A percentile compares a stretch with the other conserved stretches of the same genome.
Conservation (phyloP, 23 tunicate species). For the Halocynthia aurantium region DNA sequence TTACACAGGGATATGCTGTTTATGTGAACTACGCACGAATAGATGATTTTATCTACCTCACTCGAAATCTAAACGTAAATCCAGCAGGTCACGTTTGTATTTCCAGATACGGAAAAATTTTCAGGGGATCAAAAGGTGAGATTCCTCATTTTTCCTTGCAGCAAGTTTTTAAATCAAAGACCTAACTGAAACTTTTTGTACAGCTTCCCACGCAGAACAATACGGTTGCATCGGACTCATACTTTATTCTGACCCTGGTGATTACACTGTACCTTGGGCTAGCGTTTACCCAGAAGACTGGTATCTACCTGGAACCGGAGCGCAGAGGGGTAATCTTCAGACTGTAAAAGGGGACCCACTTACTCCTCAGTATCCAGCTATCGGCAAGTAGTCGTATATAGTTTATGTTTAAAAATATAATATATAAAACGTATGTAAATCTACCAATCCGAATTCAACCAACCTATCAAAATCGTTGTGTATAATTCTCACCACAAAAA, state of each 20-base stretch:
- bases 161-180: neutral
- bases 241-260: constrained; percentile 31
- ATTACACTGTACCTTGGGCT: constrained; percentile 37
- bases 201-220: constrained; percentile 26
- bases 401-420: neutral
- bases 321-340: constrained; percentile 27
- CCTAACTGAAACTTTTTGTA: neutral
- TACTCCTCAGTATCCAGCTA: constrained; percentile 39
- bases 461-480: too few species aligned
- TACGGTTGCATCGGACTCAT: constrained; percentile 42
- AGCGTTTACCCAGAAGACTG: constrained; percentile 36
- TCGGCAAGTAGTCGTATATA: constrained; percentile 12
- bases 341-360: constrained; percentile 25
- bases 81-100: constrained; percentile 68
- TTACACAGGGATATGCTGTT: constrained; percentile 48
- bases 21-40: constrained; percentile 70
- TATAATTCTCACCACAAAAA: too few species aligned
- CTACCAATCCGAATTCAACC: too few species aligned
- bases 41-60: constrained; percentile 65
- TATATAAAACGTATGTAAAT: too few species aligned
- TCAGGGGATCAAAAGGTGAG: constrained; percentile 77
- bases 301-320: constrained; percentile 38
- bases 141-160: neutral
- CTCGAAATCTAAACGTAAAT: constrained; percentile 30
- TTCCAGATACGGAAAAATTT: constrained; percentile 74